Percentiles rank a stretch among this genome's conserved stretches.
These are phyloP conservation scores for Berghia stephanieae DNA, from an alignment of 1,140 invertebrate species.

Conservation along the genomic window DNA sequence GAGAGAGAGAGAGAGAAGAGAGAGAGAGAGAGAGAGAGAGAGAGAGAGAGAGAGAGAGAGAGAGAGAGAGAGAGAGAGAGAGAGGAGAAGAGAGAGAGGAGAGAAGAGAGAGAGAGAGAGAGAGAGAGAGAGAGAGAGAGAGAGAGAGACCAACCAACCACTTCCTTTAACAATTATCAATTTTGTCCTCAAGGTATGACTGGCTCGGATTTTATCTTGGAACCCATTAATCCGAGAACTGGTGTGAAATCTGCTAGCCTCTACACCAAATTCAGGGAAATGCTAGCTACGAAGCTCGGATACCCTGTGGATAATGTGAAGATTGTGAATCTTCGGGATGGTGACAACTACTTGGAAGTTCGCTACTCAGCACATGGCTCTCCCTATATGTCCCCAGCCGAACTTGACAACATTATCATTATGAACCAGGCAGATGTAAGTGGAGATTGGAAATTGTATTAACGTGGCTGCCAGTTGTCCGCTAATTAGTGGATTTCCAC, in stretches of 20 bases:
- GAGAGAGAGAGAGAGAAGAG: too few species aligned
- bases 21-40: too few species aligned
- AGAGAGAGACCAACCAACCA: too few species aligned
- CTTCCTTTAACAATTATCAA: too few species aligned
- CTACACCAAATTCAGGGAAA: slow-evolving; percentile 86
- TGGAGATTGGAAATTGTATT: slow-evolving; percentile 74
- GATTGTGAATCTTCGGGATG: slow-evolving; percentile 86
- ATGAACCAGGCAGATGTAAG: slow-evolving; percentile 87
- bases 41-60: too few species aligned
- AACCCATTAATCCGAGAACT: not conserved
- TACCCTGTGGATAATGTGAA: slow-evolving; percentile 92
- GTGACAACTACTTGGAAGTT: slow-evolving; percentile 75
- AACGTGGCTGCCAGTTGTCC: not conserved
- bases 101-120: too few species aligned
- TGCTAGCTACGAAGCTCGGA: slow-evolving; percentile 80
- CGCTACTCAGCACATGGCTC: slow-evolving; percentile 95
- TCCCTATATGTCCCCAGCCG: slow-evolving; percentile 93
- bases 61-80: too few species aligned
- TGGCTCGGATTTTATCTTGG: slow-evolving; percentile 89
- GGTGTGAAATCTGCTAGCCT: slow-evolving; percentile 77
- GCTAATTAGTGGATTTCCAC: not conserved
- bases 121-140: too few species aligned
- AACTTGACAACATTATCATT: slow-evolving; percentile 90
- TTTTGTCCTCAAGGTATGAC: slow-evolving; percentile 86
- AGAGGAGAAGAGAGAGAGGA: too few species aligned